A percentile compares a stretch with the other conserved stretches of the same genome.
phyloP scores from a whole-genome alignment of 2,113 vertebrate species.

The Loxodonta africana region DNA sequence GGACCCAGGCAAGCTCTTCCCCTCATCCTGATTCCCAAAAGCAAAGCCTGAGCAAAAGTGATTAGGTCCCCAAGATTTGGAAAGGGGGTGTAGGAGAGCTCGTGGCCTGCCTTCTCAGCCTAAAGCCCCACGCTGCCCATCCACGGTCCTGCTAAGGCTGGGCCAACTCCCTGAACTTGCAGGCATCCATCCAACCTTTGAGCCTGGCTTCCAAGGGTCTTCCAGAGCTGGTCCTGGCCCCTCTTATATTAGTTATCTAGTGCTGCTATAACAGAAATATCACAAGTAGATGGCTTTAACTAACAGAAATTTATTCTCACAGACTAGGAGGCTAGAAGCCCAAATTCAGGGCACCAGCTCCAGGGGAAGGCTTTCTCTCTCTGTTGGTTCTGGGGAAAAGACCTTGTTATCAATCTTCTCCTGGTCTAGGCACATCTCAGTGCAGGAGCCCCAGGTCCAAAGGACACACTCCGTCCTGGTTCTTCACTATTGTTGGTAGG shows the following conservation, averaged over 20 bases:
- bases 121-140: background rate
- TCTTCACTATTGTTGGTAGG: too few species aligned
- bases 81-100: background rate
- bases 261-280: too few species aligned
- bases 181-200: background rate
- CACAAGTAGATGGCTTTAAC: too few species aligned
- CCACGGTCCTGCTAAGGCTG: background rate
- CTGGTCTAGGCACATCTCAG: too few species aligned
- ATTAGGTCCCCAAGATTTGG: background rate
- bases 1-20: background rate
- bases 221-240: background rate
- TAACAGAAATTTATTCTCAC: too few species aligned
- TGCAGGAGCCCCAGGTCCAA: too few species aligned
- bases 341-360: too few species aligned
- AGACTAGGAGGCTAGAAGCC: too few species aligned
- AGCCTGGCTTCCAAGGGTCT: background rate
- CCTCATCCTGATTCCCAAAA: background rate
- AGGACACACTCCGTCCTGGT: too few species aligned
- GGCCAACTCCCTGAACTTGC: rapidly evolving
- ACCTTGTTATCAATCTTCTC: too few species aligned
- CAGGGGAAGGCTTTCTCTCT: too few species aligned
- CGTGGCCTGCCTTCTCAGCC: rapidly evolving
- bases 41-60: background rate
- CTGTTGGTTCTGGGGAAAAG: too few species aligned
- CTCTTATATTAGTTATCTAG: background rate